Percentiles rank a stretch among this genome's conserved stretches.
Evolutionary conservation across 2,797 vertebrate species (phyloP).

Genomic region (Propithecus perrieri): DNA sequence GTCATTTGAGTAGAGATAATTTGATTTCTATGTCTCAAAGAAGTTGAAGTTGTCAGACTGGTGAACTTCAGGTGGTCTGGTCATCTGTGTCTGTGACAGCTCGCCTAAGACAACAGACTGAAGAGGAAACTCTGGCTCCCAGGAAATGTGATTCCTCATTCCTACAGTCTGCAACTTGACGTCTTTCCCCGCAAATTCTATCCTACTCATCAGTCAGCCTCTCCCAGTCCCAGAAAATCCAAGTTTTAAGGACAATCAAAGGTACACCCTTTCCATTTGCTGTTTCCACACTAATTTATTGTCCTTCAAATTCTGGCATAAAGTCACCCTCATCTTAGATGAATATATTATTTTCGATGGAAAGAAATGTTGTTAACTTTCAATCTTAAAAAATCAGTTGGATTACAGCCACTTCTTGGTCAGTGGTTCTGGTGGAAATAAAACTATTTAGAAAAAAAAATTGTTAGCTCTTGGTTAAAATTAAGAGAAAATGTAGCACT

Average conservation of each 20-base stretch:
- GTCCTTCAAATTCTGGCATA: background rate
- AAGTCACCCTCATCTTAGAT: background rate
- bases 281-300: background rate
- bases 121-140: background rate
- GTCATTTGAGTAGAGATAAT: background rate
- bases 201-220: background rate
- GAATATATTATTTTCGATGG: background rate
- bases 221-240: background rate
- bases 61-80: accelerated
- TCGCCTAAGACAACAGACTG: background rate
- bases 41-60: background rate
- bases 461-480: background rate
- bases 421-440: background rate
- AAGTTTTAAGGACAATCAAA: background rate
- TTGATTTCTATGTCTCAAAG: background rate
- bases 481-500: background rate
- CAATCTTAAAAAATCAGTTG: background rate
- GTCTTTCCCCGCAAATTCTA: background rate
- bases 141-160: background rate
- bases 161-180: background rate
- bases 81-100: background rate
- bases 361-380: background rate
- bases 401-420: background rate
- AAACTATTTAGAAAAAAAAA: background rate
- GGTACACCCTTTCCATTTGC: background rate